Percentiles rank a stretch among this genome's conserved stretches.
phyloP scores from a whole-genome alignment of 2,113 vertebrate genomes.

The Dicaeum eximium region DNA sequence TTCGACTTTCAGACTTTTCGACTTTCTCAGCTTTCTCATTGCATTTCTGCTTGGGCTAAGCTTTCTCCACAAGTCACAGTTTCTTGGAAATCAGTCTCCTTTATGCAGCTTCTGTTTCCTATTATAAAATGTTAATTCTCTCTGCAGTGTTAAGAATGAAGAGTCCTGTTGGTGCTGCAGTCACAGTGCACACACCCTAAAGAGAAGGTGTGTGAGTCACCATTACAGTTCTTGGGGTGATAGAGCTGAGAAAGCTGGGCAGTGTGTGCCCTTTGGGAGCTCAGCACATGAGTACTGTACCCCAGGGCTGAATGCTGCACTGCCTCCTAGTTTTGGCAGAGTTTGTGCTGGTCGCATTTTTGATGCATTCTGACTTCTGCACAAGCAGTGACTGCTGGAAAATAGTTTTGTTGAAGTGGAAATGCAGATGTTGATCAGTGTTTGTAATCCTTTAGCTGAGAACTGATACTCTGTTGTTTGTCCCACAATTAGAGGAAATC shows the following conservation, averaged over 20 bases:
- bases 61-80: not conserved
- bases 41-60: not conserved
- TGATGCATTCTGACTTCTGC: not conserved
- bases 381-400: not conserved
- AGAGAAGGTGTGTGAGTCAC: not conserved
- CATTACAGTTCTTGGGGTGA: not conserved
- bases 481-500: not conserved
- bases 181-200: not conserved
- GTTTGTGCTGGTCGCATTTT: not conserved
- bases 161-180: not conserved
- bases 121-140: not conserved
- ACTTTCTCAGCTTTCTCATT: not conserved
- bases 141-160: not conserved
- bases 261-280: accelerated
- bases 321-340: accelerated
- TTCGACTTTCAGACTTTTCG: not conserved
- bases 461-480: not conserved
- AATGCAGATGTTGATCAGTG: not conserved
- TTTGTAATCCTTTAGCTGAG: not conserved
- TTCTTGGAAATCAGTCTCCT: not conserved
- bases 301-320: accelerated
- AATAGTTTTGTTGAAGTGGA: not conserved
- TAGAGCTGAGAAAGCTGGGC: not conserved
- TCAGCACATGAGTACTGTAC: not conserved
- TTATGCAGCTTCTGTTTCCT: not conserved